Conservation (phyloP, 2,113 vertebrate genomes). For the Plecturocebus donacophilus region DNA sequence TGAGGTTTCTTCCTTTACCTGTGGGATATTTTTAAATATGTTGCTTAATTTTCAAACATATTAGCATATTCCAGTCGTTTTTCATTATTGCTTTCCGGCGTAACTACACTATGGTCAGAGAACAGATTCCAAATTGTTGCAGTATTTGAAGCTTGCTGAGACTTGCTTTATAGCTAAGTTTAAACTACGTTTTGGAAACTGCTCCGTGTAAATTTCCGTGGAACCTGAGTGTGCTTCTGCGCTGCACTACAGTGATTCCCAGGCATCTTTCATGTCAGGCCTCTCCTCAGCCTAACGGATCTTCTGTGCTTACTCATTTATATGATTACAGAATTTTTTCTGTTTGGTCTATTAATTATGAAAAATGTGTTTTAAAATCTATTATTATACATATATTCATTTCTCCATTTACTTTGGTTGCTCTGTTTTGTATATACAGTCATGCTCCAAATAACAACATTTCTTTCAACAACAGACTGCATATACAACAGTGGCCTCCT, state of each 20-base stretch:
- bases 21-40: background rate
- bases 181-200: background rate
- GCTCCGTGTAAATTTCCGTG: background rate
- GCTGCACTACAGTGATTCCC: background rate
- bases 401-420: background rate
- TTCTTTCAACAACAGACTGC: background rate
- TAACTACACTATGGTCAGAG: background rate
- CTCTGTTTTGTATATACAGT: background rate
- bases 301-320: background rate
- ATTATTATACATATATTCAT: background rate
- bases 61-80: background rate
- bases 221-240: background rate
- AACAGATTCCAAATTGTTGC: background rate
- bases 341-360: background rate
- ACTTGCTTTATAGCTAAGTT: background rate
- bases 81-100: background rate
- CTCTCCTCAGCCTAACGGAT: background rate
- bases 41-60: background rate
- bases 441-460: background rate
- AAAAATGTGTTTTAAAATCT: background rate
- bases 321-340: background rate
- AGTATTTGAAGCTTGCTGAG: background rate
- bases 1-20: background rate
- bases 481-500: background rate
- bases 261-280: background rate